phyloP scores from a whole-genome alignment of 2,113 vertebrate species.

The Sphyrna mokarran region DNA sequence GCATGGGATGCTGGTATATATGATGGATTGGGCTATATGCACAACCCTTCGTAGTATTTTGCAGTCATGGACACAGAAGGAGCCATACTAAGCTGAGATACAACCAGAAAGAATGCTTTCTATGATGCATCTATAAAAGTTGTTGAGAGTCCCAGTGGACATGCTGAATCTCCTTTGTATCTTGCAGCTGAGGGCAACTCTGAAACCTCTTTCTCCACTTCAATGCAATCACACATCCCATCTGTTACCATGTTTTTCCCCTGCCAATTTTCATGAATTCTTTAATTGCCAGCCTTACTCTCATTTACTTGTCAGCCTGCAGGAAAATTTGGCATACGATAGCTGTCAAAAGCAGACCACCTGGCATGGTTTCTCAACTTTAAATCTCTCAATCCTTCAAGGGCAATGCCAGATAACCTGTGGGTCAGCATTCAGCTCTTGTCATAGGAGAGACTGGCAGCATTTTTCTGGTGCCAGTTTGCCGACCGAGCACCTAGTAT shows the following conservation, averaged over 20 bases:
- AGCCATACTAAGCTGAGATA: no score
- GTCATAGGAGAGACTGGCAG: not conserved
- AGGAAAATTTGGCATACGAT: not conserved
- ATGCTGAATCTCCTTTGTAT: no score
- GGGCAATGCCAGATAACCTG: not conserved
- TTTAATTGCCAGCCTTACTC: not conserved
- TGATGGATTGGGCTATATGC: no score
- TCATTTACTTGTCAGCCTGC: not conserved
- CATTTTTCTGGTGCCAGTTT: not conserved
- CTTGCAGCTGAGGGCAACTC: no score
- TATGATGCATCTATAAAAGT: no score
- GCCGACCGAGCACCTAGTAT: not conserved
- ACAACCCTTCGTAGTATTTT: no score
- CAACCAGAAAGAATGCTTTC: no score
- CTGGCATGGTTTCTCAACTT: not conserved
- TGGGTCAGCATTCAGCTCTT: not conserved
- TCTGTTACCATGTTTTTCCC: not conserved
- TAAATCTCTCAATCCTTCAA: not conserved
- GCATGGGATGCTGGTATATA: no score
- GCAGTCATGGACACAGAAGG: no score
- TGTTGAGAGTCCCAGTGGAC: no score
- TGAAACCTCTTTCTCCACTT: not conserved
- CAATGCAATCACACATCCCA: not conserved
- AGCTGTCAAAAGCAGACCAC: not conserved
- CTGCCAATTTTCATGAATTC: not conserved